Percentiles rank a stretch among this genome's conserved stretches.
Conservation (phyloP, 2,888 invertebrate species). For the Megastigmus dorsalis region DNA sequence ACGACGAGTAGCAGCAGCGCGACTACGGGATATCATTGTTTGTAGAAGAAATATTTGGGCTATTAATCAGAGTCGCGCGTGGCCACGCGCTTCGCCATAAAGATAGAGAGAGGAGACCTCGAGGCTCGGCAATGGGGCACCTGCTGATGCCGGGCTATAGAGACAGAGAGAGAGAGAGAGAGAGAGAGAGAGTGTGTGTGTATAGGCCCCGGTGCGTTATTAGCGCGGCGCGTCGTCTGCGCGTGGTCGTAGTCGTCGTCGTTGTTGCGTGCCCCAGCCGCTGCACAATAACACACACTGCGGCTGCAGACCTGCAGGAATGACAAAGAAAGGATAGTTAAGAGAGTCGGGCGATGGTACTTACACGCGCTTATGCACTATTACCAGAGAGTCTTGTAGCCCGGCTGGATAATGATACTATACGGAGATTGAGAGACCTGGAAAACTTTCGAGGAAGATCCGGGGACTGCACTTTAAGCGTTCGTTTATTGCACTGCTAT, state of each 20-base stretch:
- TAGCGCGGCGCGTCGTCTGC: constrained; percentile 51
- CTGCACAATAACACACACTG: too few relatives aligned
- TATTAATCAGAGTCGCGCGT: constrained; percentile 69
- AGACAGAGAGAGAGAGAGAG: too few relatives aligned
- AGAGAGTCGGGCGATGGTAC: neutral
- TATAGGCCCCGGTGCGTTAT: constrained; percentile 52
- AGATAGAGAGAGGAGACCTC: neutral
- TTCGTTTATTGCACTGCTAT: too few relatives aligned
- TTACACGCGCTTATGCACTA: neutral
- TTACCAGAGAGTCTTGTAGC: too few relatives aligned
- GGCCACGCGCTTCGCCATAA: constrained; percentile 30
- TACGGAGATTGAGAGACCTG: too few relatives aligned
- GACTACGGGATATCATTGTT: constrained; percentile 66
- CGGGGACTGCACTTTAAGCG: too few relatives aligned
- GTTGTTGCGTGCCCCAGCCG: too few relatives aligned
- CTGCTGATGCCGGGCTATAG: too few relatives aligned
- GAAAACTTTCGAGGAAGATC: too few relatives aligned
- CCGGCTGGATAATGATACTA: neutral
- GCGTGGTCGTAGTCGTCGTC: neutral
- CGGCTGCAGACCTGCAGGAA: too few relatives aligned
- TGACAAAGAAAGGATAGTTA: constrained; percentile 19
- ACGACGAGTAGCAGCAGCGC: too few relatives aligned
- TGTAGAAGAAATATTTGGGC: constrained; percentile 69
- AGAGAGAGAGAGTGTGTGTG: too few relatives aligned
- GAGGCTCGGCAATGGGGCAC: constrained; percentile 53